Percentiles rank a stretch among this genome's conserved stretches.
Evolutionary conservation across 2,888 invertebrate genomes (phyloP).

Genomic region (Diploptera punctata): DNA sequence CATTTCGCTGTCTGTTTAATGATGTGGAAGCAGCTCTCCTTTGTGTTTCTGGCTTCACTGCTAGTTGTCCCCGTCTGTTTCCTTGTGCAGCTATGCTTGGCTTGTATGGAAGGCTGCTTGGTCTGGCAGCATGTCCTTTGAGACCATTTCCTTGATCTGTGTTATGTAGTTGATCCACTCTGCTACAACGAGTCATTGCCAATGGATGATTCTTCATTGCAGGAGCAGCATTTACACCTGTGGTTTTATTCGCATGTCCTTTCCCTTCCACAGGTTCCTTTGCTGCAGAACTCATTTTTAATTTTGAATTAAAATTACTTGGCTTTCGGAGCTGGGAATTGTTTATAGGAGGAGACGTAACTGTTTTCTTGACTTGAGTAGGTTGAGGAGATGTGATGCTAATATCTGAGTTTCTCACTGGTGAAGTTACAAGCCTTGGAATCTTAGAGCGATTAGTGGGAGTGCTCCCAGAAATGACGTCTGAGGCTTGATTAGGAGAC

Average conservation of each 20-base stretch:
- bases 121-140: constrained; percentile 53
- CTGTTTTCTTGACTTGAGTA: neutral
- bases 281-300: constrained; percentile 13
- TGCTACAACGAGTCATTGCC: constrained; percentile 27
- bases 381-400: constrained; percentile 55
- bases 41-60: constrained; percentile 53
- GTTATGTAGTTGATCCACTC: constrained; percentile 24
- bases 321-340: constrained; percentile 20
- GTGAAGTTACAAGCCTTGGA: constrained; percentile 76
- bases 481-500: constrained; percentile 16
- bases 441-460: constrained; percentile 64
- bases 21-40: constrained; percentile 75
- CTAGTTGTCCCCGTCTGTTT: constrained; percentile 48
- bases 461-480: constrained; percentile 1
- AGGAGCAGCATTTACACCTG: neutral
- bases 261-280: constrained; percentile 24
- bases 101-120: constrained; percentile 74
- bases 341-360: neutral
- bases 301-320: neutral
- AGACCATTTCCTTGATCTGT: constrained; percentile 5
- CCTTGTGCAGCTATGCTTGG: constrained; percentile 52
- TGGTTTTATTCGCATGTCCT: neutral
- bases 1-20: constrained; percentile 57
- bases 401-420: constrained; percentile 60
- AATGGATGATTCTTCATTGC: constrained; percentile 17